These are phyloP conservation scores for Thryonomys swinderianus DNA, from an alignment of 2,113 vertebrate species.

Conservation along the genomic window DNA sequence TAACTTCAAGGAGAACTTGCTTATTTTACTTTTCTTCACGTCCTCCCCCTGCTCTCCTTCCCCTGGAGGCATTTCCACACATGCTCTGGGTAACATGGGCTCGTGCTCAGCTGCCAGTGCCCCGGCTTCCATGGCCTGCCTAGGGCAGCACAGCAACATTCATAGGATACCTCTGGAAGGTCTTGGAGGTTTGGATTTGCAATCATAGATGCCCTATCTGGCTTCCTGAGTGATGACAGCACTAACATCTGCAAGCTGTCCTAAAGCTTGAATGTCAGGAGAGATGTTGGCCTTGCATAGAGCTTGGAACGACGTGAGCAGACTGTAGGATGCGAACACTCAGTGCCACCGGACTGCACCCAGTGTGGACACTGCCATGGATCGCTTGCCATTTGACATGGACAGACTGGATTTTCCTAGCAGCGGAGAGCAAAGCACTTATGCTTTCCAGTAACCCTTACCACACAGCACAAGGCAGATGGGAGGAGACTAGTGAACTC, in stretches of 20 bases:
- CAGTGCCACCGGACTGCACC: no score
- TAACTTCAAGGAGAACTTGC: background rate
- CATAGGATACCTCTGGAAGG: fast-evolving
- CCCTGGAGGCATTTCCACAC: background rate
- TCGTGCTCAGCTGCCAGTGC: background rate
- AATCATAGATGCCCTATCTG: background rate
- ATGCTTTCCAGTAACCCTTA: background rate
- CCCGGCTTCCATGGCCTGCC: fast-evolving
- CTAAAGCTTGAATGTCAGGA: background rate
- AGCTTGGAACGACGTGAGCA: background rate
- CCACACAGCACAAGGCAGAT: background rate
- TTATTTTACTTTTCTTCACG: background rate
- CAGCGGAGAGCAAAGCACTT: background rate
- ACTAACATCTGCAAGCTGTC: background rate
- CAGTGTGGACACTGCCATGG: fast-evolving
- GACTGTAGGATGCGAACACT: fast-evolving
- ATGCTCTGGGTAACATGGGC: no score
- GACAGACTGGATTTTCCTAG: background rate
- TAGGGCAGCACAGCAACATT: fast-evolving
- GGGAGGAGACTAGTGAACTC: background rate
- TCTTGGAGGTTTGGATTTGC: background rate
- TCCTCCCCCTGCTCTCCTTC: background rate
- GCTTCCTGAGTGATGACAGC: background rate
- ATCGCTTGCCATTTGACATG: background rate
- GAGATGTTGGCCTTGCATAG: background rate